Evolutionary conservation across 2,888 invertebrate genomes (phyloP), one percentile per base, ranked within the genome.

Genomic region (Blomia tropicalis): DNA sequence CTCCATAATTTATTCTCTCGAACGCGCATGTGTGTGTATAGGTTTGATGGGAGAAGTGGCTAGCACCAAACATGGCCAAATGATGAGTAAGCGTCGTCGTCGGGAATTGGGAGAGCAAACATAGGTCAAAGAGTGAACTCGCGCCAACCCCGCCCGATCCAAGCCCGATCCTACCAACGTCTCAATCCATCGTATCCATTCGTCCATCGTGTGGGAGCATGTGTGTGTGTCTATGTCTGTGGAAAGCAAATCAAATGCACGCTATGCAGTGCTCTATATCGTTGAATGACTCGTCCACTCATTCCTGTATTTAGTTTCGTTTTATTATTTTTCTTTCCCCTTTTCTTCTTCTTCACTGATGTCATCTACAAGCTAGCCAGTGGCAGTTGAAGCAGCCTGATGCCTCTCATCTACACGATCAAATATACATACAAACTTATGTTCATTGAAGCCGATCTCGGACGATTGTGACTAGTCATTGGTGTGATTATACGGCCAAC

Each of bases 71-170:
- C 36, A 36, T 47, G 51, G 51, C 23, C 51, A 47, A n/a, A n/a
- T 19, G 51, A 47, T 47, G 51, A 47, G 51, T 47, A 47, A 47
- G 51, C 51, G 51, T 47, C 51, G 51, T 11, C 51, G 51, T 27
- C 36, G 36, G 36, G 36, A 36, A 11, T 47, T 27, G 51, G 7
- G 51, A 47, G 51, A 25, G 14, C 41, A 41, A 41, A n/a, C 41
- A 41, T 14, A n/a, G 41, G n/a, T 17, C n/a, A 14, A 14, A 41
- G 7, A 47, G 51, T 47, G 7, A 27, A 47, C 22, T 22, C 51
- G 51, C n/a, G n/a, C n/a, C n/a, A 47, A 27, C 51, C 51, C 22
- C 51, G 51, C 51, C 51, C 51, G 51, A 47, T 47, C 51, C 51
- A 47, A 47, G 51, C 51, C 17, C 36, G 36, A 47, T 25, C 22